A percentile compares a stretch with the other conserved stretches of the same genome.
Conservation (phyloP, 2,113 vertebrate genomes). For the Spermophilus dauricus region DNA sequence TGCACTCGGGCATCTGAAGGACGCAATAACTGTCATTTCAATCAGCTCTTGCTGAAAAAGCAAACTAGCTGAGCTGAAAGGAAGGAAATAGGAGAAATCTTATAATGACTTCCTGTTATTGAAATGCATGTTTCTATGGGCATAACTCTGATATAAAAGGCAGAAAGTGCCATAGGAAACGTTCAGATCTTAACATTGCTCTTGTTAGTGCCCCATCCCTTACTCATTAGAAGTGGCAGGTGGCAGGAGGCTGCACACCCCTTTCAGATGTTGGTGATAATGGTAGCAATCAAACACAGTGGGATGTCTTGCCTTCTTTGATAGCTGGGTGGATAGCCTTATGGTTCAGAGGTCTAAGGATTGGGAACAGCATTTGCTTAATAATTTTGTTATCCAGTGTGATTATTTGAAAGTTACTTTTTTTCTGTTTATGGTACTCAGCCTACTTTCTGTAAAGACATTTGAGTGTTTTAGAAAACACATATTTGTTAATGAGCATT, state of each 20-base stretch:
- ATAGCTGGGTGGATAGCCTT: neutral
- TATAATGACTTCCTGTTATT: constrained; percentile 40
- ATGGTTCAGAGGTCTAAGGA: neutral
- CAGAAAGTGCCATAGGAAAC: neutral
- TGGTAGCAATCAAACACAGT: neutral
- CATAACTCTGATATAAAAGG: constrained; percentile 16
- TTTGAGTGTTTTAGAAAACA: constrained; percentile 49
- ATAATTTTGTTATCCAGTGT: constrained; percentile 24
- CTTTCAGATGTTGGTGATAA: neutral
- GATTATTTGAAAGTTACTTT: neutral
- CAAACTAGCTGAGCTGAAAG: constrained; percentile 31
- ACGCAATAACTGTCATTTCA: neutral
- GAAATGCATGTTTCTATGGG: neutral
- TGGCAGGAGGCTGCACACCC: neutral
- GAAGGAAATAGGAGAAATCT: constrained; percentile 31
- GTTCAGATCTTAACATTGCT: neutral
- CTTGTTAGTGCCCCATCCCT: neutral
- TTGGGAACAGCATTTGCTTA: neutral
- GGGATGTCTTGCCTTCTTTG: neutral
- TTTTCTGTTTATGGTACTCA: neutral
- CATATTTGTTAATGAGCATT: neutral
- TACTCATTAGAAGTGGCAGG: neutral
- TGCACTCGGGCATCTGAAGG: constrained; percentile 11
- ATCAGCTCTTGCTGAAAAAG: constrained; percentile 53
- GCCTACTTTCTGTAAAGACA: constrained; percentile 34